Evolutionary conservation across 2,888 invertebrate genomes (phyloP), one percentile per base, ranked within the genome.

Genomic region (Pediacus dermestoides): DNA sequence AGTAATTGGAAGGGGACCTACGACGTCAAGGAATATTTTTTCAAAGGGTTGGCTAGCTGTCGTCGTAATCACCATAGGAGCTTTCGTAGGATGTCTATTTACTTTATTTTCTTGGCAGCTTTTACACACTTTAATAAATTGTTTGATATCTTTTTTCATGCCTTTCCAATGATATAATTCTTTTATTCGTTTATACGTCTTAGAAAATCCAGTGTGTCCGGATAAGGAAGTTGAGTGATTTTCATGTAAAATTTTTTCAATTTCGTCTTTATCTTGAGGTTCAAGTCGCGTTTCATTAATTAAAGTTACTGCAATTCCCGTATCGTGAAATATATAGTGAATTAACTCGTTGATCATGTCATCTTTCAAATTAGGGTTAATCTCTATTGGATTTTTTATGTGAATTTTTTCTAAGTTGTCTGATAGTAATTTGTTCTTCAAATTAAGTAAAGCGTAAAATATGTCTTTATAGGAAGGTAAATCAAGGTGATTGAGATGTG

Each of bases 41-140:
- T 61, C 50, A 39, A 58, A 53, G 6, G 57, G 48, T 27, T 46
- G 37, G 6, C 41, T 34, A 1, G 47, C 36, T 1, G 55, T 58
- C 4, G 53, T 49, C 7, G 56, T 58, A 4, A 58, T 53, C 44
- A 53, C 50, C 51, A 63, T 51, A 1, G 63, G 61, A 13, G 44
- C 18, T 44, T 44, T 52, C 23, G 30, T 30, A 12, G 39, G 37
- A 11, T 37, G 37, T 26, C 44, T 39, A 4, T 42, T 16, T n/a
- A 32, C 37, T 43, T 58, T 58, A 21, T 42, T 50, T 11, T 34
- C 32, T 34, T 53, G 53, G 34, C 50, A 52, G 0, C 39, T 31
- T 14, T 39, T 12, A 28, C 28, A 28, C 3, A 3, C n/a, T 14
- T 28, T 28, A 7, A 28, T 28, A 9, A 28, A 28, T 13, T 11